A percentile compares a stretch with the other conserved stretches of the same genome.
Evolutionary conservation across 2,888 invertebrate species (phyloP).

Genomic region (Bimastos eiseni): DNA sequence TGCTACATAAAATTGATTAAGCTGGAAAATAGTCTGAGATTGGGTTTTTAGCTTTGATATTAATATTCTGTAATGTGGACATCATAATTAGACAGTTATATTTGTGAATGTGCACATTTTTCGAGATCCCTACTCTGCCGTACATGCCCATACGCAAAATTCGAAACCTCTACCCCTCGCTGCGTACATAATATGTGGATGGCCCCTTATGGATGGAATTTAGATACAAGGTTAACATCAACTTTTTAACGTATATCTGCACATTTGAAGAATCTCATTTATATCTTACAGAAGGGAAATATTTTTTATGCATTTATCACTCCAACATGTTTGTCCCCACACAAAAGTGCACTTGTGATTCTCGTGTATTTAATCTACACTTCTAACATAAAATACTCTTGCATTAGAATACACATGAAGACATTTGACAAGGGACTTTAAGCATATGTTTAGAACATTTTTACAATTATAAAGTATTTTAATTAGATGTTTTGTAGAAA

Average conservation of each 20-base stretch:
- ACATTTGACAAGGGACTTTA: background rate
- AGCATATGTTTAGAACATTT: background rate
- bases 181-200: too few species aligned
- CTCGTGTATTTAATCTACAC: background rate
- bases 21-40: too few species aligned
- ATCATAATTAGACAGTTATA: too few species aligned
- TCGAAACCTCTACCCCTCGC: too few species aligned
- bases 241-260: background rate
- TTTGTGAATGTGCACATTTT: too few species aligned
- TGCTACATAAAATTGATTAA: too few species aligned
- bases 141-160: too few species aligned
- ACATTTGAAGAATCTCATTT: background rate
- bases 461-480: slow-evolving; percentile 2
- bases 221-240: background rate
- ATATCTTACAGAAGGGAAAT: background rate
- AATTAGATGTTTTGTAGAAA: background rate
- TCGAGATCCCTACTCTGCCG: too few species aligned
- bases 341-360: background rate
- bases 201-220: background rate
- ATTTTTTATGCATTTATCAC: background rate
- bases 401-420: background rate
- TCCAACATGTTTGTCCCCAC: background rate
- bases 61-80: too few species aligned
- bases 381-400: too few species aligned
- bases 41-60: too few species aligned